Conservation (phyloP, 2,888 invertebrate species). For the Hypercompe scribonia region DNA sequence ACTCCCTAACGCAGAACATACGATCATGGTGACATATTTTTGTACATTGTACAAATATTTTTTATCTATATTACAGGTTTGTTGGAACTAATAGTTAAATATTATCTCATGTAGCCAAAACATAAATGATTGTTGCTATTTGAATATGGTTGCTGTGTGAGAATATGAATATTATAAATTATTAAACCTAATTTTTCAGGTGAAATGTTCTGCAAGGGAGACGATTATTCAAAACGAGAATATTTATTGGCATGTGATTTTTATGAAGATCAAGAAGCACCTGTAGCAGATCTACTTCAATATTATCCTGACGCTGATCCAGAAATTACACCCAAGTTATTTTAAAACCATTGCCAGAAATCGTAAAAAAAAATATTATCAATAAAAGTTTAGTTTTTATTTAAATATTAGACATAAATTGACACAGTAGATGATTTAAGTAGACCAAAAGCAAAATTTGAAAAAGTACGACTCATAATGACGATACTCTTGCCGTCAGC, state of each 20-base stretch:
- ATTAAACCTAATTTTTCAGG: conserved; percentile 57
- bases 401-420: neutral
- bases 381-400: neutral
- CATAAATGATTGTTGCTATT: no score
- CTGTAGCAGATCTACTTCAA: conserved; percentile 80
- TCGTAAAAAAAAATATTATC: neutral
- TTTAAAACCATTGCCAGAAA: conserved; percentile 30
- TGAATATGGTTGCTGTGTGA: neutral
- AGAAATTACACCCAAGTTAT: conserved; percentile 75
- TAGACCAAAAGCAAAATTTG: neutral
- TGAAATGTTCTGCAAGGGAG: conserved; percentile 82
- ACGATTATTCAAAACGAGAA: conserved; percentile 82
- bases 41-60: neutral
- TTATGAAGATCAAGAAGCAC: conserved; percentile 82
- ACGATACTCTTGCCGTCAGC: no score
- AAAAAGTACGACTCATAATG: no score
- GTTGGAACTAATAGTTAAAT: neutral
- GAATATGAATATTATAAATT: neutral
- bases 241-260: conserved; percentile 81
- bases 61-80: neutral
- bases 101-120: no score
- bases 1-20: no score
- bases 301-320: conserved; percentile 82
- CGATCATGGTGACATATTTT: neutral
- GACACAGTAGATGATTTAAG: neutral